Base-by-base conservation (phyloP, 2,888 invertebrate species). In the Anorthoa munda region DNA sequence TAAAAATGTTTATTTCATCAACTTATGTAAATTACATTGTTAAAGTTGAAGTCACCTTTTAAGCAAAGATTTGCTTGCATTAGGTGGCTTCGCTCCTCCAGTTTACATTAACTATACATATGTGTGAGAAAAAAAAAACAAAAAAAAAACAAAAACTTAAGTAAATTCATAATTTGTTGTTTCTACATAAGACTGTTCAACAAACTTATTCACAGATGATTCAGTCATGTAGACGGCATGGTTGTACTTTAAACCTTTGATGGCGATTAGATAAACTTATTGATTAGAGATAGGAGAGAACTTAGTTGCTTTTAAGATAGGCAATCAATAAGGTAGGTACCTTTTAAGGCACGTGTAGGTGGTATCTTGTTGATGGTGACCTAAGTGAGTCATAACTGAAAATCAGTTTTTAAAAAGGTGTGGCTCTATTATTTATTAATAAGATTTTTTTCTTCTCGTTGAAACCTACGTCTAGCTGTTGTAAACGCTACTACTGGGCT, bases 281-380 rank as follows among this genome's bases (percentile, higher is more conserved):
- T 31, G 26, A 31, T 64, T 11, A 59, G 23, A 46, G 21, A 46
- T 46, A 51, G n/a, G n/a, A 46, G 23, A 59, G 1, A 59, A 46
- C n/a, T 39, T 51, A 13, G 4, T 66, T 48, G 13, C 15, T 46
- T 74, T 74, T 31, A 17, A 46, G 46, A 59, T 74, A 64, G 9
- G 4, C 45, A 73, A 73, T 50, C 50, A 45, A n/a, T 13, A 15
- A 56, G 7, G n/a, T 13, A 48, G n/a, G 17, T 31, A 13, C 23
- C 7, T 15, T 5, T 2, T 3, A 23, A n/a, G 45, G 5, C 39
- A 51, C 2, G 21, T 59, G 50, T 9, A 21, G 21, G 21, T 45
- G 21, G 4, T 17, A 31, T 15, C 31, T 39, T 26, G 18, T 31
- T 21, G 7, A 46, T 26, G 9, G 21, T 51, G 70, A 59, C 15